Evolutionary conservation across 2,888 invertebrate species (phyloP).

Genomic region (Apamea anceps): DNA sequence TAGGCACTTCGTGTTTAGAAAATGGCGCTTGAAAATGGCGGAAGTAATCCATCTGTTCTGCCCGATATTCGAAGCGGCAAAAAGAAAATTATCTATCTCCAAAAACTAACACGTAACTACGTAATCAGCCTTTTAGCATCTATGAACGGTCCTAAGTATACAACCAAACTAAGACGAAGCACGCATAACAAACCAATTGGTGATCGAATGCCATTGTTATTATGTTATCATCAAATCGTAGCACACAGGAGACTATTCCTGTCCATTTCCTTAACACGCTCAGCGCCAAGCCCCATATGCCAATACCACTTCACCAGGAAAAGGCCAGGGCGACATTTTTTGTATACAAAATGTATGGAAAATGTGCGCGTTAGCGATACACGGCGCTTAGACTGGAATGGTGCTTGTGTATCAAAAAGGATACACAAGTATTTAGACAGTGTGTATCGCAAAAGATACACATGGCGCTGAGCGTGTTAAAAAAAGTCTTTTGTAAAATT

Average conservation of each 20-base stretch:
- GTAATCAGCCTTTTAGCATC: neutral
- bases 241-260: neutral
- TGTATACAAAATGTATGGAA: too few relatives aligned
- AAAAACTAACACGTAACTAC: neutral
- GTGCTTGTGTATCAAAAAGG: too few relatives aligned
- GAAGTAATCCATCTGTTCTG: neutral
- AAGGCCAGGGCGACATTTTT: too few relatives aligned
- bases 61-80: neutral
- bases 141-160: neutral
- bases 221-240: neutral
- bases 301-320: too few relatives aligned
- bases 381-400: too few relatives aligned
- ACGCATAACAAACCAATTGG: neutral
- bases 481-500: neutral
- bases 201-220: neutral
- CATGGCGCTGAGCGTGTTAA: too few relatives aligned
- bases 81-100: neutral
- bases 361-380: too few relatives aligned
- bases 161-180: neutral
- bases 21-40: neutral
- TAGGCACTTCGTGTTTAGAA: conserved; percentile 8
- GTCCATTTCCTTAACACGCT: too few relatives aligned
- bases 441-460: too few relatives aligned
- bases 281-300: too few relatives aligned
- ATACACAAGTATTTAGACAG: too few relatives aligned